These are phyloP conservation scores for Buteo buteo DNA, from an alignment of 2,113 vertebrate species.

Conservation along the genomic window DNA sequence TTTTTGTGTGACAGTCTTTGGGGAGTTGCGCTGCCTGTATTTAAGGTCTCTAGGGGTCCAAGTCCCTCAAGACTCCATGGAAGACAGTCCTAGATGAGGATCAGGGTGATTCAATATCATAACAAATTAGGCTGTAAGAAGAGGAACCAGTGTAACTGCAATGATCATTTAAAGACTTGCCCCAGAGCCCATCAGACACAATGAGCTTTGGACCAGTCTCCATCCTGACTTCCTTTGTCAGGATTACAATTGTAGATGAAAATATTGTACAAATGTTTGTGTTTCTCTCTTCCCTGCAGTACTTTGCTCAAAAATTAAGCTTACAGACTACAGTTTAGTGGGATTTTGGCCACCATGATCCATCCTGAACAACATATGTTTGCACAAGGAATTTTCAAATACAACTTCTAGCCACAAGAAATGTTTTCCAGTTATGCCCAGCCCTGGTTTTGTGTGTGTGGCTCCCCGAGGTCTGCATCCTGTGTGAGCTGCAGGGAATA, in stretches of 20 bases:
- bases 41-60: not conserved
- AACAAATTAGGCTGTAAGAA: not conserved
- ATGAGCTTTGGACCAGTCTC: not conserved
- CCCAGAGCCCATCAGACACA: not conserved
- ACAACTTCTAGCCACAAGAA: not conserved
- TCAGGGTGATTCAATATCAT: not conserved
- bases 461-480: not conserved
- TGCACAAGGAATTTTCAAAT: not conserved
- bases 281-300: not conserved
- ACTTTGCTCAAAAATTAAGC: not conserved
- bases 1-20: not conserved
- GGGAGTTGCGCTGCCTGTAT: not conserved
- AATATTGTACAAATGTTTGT: not conserved
- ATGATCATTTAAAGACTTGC: not conserved
- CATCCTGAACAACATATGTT: not conserved
- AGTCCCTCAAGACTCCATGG: not conserved
- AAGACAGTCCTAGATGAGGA: not conserved
- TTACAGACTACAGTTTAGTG: not conserved
- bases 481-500: rapidly evolving
- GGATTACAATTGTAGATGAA: not conserved
- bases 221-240: not conserved
- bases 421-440: not conserved
- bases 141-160: not conserved
- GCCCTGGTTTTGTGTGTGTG: not conserved
- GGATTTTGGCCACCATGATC: not conserved